Conservation (phyloP, 1,140 invertebrate species). For the Caenorhabditis remanei region DNA sequence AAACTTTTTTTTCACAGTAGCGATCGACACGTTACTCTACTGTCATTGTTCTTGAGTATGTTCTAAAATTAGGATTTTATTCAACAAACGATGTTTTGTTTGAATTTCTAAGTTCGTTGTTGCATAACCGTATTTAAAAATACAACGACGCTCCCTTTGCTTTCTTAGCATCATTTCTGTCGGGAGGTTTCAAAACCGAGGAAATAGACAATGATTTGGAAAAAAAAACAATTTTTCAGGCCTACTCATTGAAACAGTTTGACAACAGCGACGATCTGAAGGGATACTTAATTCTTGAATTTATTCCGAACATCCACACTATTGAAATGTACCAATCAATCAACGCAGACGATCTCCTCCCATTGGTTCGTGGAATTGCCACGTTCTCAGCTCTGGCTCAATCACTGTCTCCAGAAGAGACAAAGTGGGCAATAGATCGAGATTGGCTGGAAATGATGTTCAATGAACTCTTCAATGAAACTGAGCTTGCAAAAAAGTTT, state of each 20-base stretch:
- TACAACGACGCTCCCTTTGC: no score
- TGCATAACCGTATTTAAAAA: no score
- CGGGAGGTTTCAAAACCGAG: no score
- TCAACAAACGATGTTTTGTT: no score
- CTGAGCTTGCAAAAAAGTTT: not conserved
- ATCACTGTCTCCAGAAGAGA: not conserved
- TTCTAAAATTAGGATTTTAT: no score
- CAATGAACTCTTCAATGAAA: not conserved
- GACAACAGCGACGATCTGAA: not conserved
- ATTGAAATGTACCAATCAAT: not conserved
- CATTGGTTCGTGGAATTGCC: conserved; percentile 6
- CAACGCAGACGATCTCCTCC: not conserved
- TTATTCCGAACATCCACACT: not conserved
- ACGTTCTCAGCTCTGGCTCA: conserved; percentile 10
- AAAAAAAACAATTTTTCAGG: no score
- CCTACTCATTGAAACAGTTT: not conserved
- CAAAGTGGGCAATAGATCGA: not conserved
- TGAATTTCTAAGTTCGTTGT: no score
- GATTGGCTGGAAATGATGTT: not conserved
- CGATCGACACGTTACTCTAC: no score
- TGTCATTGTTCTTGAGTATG: no score
- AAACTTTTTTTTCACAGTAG: no score
- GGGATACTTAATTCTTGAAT: conserved; percentile 47
- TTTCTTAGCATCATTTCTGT: no score
- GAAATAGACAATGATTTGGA: no score